Evolutionary conservation across 2,888 invertebrate genomes (phyloP).

Genomic region (Linyphia triangularis): DNA sequence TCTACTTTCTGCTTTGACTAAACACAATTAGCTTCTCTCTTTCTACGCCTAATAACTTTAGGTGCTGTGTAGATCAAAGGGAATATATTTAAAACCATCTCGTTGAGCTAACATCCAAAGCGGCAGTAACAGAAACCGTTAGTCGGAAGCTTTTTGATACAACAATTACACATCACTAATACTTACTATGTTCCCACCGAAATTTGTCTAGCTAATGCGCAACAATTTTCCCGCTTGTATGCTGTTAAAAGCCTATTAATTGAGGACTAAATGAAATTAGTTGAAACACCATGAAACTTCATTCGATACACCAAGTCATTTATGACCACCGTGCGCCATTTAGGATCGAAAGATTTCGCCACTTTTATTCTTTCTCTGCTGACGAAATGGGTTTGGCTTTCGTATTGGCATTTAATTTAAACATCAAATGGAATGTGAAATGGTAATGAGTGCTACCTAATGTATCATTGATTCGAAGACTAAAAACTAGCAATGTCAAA

Average conservation of each 20-base stretch:
- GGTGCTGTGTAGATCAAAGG: slow-evolving; percentile 39
- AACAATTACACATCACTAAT: slow-evolving; percentile 40
- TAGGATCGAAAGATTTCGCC: slow-evolving; percentile 22
- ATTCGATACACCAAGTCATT: slow-evolving; percentile 22
- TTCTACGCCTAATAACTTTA: slow-evolving; percentile 43
- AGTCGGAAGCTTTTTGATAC: slow-evolving; percentile 47
- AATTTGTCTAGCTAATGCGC: slow-evolving; percentile 44
- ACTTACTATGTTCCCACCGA: slow-evolving; percentile 23
- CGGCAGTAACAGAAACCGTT: slow-evolving; percentile 30
- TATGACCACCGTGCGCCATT: slow-evolving; percentile 28
- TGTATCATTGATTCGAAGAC: slow-evolving; percentile 6
- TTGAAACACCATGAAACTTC: slow-evolving; percentile 40
- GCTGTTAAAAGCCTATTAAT: slow-evolving; percentile 50
- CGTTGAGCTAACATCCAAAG: slow-evolving; percentile 27
- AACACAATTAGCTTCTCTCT: slow-evolving; percentile 37
- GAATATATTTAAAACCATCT: slow-evolving; percentile 39
- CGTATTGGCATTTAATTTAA: slow-evolving; percentile 36
- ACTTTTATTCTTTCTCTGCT: slow-evolving; percentile 23
- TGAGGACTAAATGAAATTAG: slow-evolving; percentile 47
- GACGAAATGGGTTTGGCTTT: neutral
- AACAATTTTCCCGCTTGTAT: slow-evolving; percentile 39
- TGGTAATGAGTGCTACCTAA: slow-evolving; percentile 23
- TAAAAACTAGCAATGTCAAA: neutral
- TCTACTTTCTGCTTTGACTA: slow-evolving; percentile 30
- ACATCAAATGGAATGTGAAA: slow-evolving; percentile 35